Conservation (phyloP, 2,113 vertebrate species). For the Gasterosteus nipponicus region DNA sequence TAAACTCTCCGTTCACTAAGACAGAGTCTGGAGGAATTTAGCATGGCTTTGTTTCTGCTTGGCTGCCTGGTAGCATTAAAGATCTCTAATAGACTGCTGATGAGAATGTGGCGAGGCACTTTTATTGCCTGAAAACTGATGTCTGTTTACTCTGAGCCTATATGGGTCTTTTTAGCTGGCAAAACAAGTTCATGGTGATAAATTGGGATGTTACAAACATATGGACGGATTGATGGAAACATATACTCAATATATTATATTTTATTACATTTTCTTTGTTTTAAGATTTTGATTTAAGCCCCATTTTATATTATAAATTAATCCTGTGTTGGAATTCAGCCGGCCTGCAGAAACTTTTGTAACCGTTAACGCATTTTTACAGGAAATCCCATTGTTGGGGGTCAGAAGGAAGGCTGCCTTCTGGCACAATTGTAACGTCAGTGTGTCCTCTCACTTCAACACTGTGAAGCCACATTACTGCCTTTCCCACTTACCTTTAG, state of each 20-base stretch:
- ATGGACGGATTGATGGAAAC: background rate
- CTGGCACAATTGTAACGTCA: conserved; percentile 34
- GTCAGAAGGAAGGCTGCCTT: conserved; percentile 27
- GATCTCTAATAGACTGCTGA: background rate
- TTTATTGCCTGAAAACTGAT: background rate
- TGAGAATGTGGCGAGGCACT: background rate
- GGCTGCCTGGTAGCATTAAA: background rate
- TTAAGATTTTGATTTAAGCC: background rate
- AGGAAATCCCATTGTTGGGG: conserved; percentile 22
- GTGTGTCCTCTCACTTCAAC: background rate
- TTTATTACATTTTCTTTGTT: background rate
- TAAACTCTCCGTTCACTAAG: background rate
- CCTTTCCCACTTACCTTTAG: background rate
- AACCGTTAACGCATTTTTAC: conserved; percentile 34
- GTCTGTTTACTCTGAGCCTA: background rate
- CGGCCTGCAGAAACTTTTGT: conserved; percentile 11
- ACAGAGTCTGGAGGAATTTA: background rate
- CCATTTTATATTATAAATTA: conserved; percentile 6
- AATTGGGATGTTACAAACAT: background rate
- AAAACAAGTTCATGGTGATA: background rate
- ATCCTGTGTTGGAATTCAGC: background rate
- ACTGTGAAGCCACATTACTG: background rate
- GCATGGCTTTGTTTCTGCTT: background rate
- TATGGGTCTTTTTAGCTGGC: background rate
- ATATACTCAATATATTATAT: background rate